Evolutionary conservation across 2,888 invertebrate species (phyloP), one percentile per base, ranked within the genome.

Genomic region (Caenorhabditis sinica): DNA sequence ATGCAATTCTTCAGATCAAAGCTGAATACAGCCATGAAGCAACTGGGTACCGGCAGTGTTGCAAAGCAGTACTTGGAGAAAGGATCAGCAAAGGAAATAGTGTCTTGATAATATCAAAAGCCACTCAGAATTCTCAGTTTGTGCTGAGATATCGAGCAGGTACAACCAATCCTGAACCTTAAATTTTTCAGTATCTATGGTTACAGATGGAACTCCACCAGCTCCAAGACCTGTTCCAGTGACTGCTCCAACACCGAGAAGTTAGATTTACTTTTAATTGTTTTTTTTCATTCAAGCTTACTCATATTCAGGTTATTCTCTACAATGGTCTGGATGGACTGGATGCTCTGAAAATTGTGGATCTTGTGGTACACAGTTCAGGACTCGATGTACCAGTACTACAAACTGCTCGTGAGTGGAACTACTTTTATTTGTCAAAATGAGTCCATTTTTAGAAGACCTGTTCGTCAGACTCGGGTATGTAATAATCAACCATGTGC

Each of bases 281-380:
- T 30, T 28, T n/a, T 53, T n/a, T 58, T n/a, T 13, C 28, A 17
- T 0, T 3, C 49, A 13, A 49, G n/a, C 28, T 17, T 2, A 13
- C 17, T 6, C 4, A 28, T 49, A 53, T 77, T 13, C 11, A 33
- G 75, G 63, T 33, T 89, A 81, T 76, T 82, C 87, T 0, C 45
- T 71, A 25, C 40, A 43, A n/a, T 90, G 90, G 90, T 88, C 88
- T 6, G 83, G 69, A 3, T 90, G 90, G 90, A 82, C 87, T 17
- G 72, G 75, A 6, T 90, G 90, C 53, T 85, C 87, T 25, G 90
- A 89, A 75, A 79, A 82, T 11, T 90, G 90, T 81, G 90, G 90
- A n/a, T 73, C 87, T 9, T 90, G 90, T 85, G 90, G 90, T 20
- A 88, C 86, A 17, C 86, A 87, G 30, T 88, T 76, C 25, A 66